A percentile compares a stretch with the other conserved stretches of the same genome.
Evolutionary conservation across 2,888 invertebrate species (phyloP).

Genomic region (Sarcophaga caerulescens): DNA sequence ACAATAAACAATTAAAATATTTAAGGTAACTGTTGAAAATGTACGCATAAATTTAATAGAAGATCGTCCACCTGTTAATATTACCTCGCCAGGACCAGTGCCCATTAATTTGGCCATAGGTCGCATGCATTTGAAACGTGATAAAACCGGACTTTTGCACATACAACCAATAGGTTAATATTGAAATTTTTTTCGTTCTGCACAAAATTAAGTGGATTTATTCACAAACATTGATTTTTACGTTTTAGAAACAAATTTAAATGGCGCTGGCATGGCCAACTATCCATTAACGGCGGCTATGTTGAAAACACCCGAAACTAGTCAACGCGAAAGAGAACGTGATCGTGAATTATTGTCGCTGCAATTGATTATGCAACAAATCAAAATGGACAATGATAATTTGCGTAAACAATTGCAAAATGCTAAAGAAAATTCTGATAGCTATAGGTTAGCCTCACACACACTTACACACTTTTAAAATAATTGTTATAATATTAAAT

Average conservation of each 20-base stretch:
- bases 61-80: slow-evolving; percentile 90
- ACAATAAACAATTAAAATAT: not conserved
- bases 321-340: slow-evolving; percentile 75
- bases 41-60: slow-evolving; percentile 89
- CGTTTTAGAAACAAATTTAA: slow-evolving; percentile 69
- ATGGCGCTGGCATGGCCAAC: slow-evolving; percentile 67
- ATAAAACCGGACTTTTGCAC: slow-evolving; percentile 87
- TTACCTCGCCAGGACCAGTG: slow-evolving; percentile 91
- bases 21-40: slow-evolving; percentile 87
- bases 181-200: not conserved
- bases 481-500: not conserved
- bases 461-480: not conserved
- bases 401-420: slow-evolving; percentile 83
- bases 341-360: slow-evolving; percentile 82
- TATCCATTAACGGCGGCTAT: slow-evolving; percentile 67
- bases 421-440: slow-evolving; percentile 82
- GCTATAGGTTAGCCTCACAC: slow-evolving; percentile 80
- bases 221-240: not conserved
- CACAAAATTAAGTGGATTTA: not conserved
- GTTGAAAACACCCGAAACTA: slow-evolving; percentile 46
- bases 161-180: slow-evolving; percentile 84
- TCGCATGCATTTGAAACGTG: slow-evolving; percentile 87
- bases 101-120: slow-evolving; percentile 89
- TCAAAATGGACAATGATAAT: slow-evolving; percentile 85
- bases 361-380: slow-evolving; percentile 82